phyloP scores from a whole-genome alignment of 1,140 invertebrate species.

The Drosophila kepulauana region DNA sequence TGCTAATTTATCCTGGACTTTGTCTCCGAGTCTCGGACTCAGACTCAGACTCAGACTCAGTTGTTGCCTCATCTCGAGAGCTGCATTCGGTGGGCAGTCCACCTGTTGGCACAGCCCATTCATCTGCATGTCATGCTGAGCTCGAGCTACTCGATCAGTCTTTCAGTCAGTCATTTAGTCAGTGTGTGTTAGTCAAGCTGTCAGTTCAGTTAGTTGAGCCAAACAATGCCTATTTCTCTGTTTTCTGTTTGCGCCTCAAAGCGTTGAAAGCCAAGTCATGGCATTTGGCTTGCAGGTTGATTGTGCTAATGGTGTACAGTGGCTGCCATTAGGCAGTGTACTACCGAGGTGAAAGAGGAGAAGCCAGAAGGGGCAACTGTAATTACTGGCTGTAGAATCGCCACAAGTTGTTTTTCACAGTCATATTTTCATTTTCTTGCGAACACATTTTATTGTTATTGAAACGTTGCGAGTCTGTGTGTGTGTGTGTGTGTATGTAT shows the following conservation, averaged over 20 bases:
- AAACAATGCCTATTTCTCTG: conserved; percentile 67
- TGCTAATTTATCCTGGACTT: conserved; percentile 32
- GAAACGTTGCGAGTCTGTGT: neutral
- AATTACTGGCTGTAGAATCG: conserved; percentile 64
- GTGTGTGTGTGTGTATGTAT: neutral
- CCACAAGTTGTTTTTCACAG: conserved; percentile 28
- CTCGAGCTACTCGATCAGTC: conserved; percentile 20
- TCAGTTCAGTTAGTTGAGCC: neutral
- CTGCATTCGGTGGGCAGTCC: neutral
- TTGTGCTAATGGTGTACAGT: conserved; percentile 58
- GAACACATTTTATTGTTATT: conserved; percentile 30
- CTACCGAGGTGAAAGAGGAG: no score
- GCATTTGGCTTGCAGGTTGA: conserved; percentile 35
- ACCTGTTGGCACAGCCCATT: conserved; percentile 40
- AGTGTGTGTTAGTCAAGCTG: conserved; percentile 13
- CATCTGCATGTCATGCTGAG: conserved; percentile 49
- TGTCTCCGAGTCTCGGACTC: neutral
- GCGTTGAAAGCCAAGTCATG: conserved; percentile 64
- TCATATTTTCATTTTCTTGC: no score
- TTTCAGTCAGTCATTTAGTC: conserved; percentile 20
- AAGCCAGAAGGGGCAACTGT: conserved; percentile 23
- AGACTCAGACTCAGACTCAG: neutral
- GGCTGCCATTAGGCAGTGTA: conserved; percentile 55
- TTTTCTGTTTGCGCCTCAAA: conserved; percentile 23
- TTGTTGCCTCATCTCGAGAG: conserved; percentile 1